These are phyloP conservation scores for Kobus ellipsiprymnus DNA, from an alignment of 2,113 vertebrate species.

Conservation along the genomic window DNA sequence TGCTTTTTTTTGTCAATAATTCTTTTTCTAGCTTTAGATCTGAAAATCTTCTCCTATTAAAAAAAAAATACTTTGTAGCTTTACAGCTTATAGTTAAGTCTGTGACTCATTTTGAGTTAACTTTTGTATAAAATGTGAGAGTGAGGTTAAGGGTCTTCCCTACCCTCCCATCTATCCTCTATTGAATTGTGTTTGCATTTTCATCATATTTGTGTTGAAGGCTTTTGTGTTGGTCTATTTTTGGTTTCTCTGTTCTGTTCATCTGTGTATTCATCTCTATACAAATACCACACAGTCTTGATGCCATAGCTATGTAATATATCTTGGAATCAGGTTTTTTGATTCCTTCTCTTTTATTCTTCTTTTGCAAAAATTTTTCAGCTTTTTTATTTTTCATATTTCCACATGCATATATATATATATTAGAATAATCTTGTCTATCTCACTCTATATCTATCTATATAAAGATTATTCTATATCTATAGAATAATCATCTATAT, in stretches of 20 bases:
- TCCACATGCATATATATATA: not conserved
- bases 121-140: not conserved
- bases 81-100: not conserved
- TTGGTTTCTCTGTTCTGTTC: not conserved
- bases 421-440: not conserved
- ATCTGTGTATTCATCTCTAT: not conserved
- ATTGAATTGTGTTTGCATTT: not conserved
- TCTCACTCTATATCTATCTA: not conserved
- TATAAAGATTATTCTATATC: not conserved
- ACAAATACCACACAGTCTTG: not conserved
- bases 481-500: not conserved
- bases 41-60: not conserved
- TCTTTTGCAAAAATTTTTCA: not conserved
- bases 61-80: not conserved
- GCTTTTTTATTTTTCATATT: not conserved
- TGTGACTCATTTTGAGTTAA: not conserved
- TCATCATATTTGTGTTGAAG: not conserved
- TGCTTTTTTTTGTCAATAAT: not conserved
- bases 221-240: not conserved
- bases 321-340: not conserved
- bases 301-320: not conserved
- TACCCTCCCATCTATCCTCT: not conserved
- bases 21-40: not conserved
- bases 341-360: not conserved
- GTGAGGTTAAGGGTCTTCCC: not conserved